phyloP scores from a whole-genome alignment of 2,797 vertebrate species.

The Sciaenops ocellatus region DNA sequence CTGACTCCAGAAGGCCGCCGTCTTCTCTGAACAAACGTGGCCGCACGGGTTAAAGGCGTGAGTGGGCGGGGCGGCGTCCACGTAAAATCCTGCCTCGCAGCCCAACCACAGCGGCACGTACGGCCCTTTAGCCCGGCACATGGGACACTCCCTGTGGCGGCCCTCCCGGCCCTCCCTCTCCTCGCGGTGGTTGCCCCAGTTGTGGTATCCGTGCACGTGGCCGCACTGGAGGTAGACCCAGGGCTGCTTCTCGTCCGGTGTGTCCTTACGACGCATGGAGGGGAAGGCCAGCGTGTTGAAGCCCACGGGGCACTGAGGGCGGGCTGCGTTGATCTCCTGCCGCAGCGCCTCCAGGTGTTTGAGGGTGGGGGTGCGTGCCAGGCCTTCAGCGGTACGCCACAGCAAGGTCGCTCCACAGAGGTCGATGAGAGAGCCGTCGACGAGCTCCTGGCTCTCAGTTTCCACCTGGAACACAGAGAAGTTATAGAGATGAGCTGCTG shows the following conservation, averaged over 20 bases:
- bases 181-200: conserved; percentile 94
- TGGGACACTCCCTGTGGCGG: conserved; percentile 95
- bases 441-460: conserved; percentile 94
- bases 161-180: conserved; percentile 86
- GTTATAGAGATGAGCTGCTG: background rate
- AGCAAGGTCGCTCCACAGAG: conserved; percentile 96
- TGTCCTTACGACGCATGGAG: conserved; percentile 97
- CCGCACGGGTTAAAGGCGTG: conserved; percentile 96
- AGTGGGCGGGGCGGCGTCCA: conserved; percentile 96
- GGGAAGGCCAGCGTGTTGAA: conserved; percentile 99
- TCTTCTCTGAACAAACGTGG: conserved; percentile 98
- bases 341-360: conserved; percentile 98
- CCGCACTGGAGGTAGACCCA: conserved; percentile 98
- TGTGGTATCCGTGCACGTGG: conserved; percentile 97
- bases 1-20: conserved; percentile 96
- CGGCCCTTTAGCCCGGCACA: conserved; percentile 96
- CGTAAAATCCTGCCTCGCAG: conserved; percentile 96
- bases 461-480: conserved; percentile 87
- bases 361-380: conserved; percentile 94
- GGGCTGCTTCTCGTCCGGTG: conserved; percentile 97
- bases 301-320: conserved; percentile 98
- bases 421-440: conserved; percentile 97
- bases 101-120: conserved; percentile 98
- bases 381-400: conserved; percentile 97
- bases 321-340: conserved; percentile 97